Conservation (phyloP, 1,140 invertebrate species). For the Cherax destructor region DNA sequence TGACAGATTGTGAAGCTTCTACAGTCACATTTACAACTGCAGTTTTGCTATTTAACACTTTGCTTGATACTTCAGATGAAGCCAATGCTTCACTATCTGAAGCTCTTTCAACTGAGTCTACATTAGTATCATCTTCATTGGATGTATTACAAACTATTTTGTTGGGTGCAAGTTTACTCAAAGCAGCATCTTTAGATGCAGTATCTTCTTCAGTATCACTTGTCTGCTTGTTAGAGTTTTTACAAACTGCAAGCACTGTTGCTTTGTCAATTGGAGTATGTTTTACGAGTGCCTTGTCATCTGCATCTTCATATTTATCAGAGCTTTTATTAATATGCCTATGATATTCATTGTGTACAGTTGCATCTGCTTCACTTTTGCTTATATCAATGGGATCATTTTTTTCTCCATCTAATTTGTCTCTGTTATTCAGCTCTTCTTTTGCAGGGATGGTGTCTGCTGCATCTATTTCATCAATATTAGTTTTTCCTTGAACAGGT, state of each 20-base stretch:
- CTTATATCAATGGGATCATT: background rate
- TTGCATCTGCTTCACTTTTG: background rate
- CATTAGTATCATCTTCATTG: background rate
- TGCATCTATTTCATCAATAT: background rate
- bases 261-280: background rate
- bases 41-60: background rate
- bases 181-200: background rate
- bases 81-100: background rate
- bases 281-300: background rate
- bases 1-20: background rate
- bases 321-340: background rate
- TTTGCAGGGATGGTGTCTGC: background rate
- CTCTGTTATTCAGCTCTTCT: background rate
- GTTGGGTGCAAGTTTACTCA: background rate
- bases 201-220: background rate
- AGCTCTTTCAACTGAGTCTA: background rate
- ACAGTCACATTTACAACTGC: background rate
- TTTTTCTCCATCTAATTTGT: background rate
- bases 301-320: background rate
- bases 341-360: background rate
- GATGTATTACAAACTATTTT: background rate
- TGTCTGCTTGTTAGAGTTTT: background rate
- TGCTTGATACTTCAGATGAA: background rate
- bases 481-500: conserved; percentile 18
- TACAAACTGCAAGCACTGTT: background rate